A percentile compares a stretch with the other conserved stretches of the same genome.
These are phyloP conservation scores for Dolichallabes microphthalmus DNA, from an alignment of 2,113 vertebrate genomes.

Conservation along the genomic window DNA sequence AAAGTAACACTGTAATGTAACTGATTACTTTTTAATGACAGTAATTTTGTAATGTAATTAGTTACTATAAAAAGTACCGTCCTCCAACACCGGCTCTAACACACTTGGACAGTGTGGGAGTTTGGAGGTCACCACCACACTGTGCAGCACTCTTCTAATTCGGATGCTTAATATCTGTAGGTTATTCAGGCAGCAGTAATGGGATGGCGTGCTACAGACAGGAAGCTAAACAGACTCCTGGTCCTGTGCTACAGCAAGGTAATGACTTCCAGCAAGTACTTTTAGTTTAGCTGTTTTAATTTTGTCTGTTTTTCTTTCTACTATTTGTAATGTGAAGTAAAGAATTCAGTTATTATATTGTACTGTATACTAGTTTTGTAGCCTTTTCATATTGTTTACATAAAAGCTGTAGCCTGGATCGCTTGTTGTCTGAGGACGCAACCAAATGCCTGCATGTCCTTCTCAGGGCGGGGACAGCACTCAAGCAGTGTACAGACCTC, in stretches of 20 bases:
- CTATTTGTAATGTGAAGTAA: too few relatives aligned
- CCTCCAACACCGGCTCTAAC: background rate
- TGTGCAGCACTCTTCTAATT: background rate
- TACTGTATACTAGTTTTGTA: background rate
- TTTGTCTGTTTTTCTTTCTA: too few relatives aligned
- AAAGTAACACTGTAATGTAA: too few relatives aligned
- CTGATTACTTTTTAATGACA: too few relatives aligned
- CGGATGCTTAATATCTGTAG: conserved; percentile 40
- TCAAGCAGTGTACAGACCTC: conserved; percentile 44
- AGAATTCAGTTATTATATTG: background rate
- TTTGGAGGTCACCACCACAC: background rate
- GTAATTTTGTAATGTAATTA: too few relatives aligned
- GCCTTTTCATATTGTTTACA: background rate
- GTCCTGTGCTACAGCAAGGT: conserved; percentile 61
- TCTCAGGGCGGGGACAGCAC: conserved; percentile 61
- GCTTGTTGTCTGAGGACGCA: background rate
- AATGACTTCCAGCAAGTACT: conserved; percentile 1
- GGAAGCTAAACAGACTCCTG: conserved; percentile 56
- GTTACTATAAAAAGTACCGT: too few relatives aligned
- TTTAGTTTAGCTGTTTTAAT: background rate
- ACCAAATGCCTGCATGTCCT: background rate
- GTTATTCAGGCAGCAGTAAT: conserved; percentile 49
- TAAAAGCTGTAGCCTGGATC: background rate
- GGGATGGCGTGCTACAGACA: conserved; percentile 61
- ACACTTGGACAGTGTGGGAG: background rate